Percentiles rank a stretch among this genome's conserved stretches.
Conservation (phyloP, 1,140 invertebrate genomes). For the Drosophila repletoides region DNA sequence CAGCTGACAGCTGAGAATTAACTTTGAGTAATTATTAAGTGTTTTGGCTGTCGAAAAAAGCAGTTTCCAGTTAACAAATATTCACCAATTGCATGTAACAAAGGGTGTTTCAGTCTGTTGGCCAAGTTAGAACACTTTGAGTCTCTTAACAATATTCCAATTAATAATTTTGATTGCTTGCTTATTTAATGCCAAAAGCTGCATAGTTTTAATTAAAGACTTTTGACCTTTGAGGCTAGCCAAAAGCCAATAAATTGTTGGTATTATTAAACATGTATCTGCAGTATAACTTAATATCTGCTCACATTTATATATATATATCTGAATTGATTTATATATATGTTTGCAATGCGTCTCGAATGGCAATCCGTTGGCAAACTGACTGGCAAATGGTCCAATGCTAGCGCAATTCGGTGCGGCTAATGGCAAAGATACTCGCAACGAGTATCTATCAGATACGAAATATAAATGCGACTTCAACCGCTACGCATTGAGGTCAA, state of each 20-base stretch:
- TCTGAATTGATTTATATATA: not conserved
- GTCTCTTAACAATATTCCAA: too few relatives aligned
- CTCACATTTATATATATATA: not conserved
- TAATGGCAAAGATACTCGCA: conserved; percentile 6
- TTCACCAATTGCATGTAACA: not conserved
- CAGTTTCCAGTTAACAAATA: too few relatives aligned
- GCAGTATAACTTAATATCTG: not conserved
- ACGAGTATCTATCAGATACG: conserved; percentile 30
- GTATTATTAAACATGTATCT: not conserved
- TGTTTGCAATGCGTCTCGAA: conserved; percentile 31
- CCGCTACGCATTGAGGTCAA: conserved; percentile 47
- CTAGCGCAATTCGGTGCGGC: not conserved
- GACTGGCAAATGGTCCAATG: not conserved
- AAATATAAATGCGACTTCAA: conserved; percentile 20
- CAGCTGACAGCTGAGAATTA: not conserved
- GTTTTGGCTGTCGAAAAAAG: too few relatives aligned
- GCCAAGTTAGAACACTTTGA: too few relatives aligned
- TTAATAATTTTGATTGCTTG: too few relatives aligned
- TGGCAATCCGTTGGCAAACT: conserved; percentile 17
- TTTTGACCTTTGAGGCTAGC: not conserved
- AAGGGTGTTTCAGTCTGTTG: too few relatives aligned
- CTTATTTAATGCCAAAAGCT: too few relatives aligned
- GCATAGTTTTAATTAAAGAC: too few relatives aligned
- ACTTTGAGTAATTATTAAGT: too few relatives aligned
- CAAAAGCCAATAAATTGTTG: conserved; percentile 4